phyloP scores from a whole-genome alignment of 2,113 vertebrate genomes.

The Urocolius indicus region DNA sequence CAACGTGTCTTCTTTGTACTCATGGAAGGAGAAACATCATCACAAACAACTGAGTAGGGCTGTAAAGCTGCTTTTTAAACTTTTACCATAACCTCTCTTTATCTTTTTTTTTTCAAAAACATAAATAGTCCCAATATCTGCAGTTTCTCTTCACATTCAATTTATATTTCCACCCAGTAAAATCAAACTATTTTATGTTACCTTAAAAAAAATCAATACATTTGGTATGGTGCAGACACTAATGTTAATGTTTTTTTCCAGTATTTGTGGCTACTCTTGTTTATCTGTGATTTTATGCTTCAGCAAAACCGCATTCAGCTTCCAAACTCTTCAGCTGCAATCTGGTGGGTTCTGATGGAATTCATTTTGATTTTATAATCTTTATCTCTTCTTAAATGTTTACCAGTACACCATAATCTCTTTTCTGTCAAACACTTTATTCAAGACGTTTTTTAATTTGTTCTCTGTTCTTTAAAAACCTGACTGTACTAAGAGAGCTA shows the following conservation, averaged over 20 bases:
- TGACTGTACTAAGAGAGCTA: neutral
- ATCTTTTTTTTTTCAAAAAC: neutral
- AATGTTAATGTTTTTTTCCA: neutral
- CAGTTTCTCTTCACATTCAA: neutral
- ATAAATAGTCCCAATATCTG: slow-evolving; percentile 16
- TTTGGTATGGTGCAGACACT: neutral
- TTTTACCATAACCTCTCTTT: neutral
- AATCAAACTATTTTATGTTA: slow-evolving; percentile 10
- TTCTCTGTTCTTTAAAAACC: neutral
- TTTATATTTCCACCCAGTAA: neutral
- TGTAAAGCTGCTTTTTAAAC: neutral
- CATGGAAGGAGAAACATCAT: neutral
- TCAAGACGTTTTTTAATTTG: neutral
- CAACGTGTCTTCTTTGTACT: neutral
- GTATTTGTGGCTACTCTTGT: neutral
- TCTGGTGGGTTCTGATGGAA: slow-evolving; percentile 20
- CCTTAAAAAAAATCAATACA: neutral
- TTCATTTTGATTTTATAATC: slow-evolving; percentile 54
- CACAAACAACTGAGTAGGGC: neutral
- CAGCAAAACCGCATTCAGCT: neutral
- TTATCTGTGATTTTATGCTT: slow-evolving; percentile 43
- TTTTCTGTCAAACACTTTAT: slow-evolving; percentile 13
- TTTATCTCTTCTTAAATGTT: slow-evolving; percentile 45
- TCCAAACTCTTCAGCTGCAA: slow-evolving; percentile 23
- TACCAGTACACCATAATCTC: neutral